A percentile compares a stretch with the other conserved stretches of the same genome.
phyloP scores from a whole-genome alignment of 2,113 vertebrate species.

The Dicerorhinus sumatrensis region DNA sequence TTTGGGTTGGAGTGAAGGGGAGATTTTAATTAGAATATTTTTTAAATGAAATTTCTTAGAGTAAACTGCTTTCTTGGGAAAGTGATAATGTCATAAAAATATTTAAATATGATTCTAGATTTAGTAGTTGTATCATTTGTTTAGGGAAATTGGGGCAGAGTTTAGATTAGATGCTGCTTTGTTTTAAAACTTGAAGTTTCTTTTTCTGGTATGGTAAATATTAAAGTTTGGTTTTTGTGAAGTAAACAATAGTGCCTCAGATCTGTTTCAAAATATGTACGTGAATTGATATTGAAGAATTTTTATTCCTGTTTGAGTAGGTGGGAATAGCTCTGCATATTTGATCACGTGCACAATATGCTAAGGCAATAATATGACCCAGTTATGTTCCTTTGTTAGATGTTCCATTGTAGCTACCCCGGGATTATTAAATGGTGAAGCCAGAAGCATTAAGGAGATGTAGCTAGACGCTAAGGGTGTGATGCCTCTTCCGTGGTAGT shows the following conservation, averaged over 20 bases:
- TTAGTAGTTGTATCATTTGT: not conserved
- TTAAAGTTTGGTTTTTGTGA: constrained; percentile 10
- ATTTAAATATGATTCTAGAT: not conserved
- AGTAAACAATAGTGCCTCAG: not conserved
- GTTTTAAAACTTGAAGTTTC: not conserved
- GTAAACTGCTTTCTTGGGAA: constrained; percentile 9
- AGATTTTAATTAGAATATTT: constrained; percentile 41
- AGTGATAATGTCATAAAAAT: constrained; percentile 1
- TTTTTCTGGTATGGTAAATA: not conserved
- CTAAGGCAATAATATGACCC: not conserved
- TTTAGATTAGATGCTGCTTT: constrained; percentile 5
- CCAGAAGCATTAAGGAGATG: not conserved
- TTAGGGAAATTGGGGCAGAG: not conserved
- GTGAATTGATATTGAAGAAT: not conserved
- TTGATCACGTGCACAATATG: not conserved
- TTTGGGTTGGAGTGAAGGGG: not conserved
- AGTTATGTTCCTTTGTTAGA: not conserved
- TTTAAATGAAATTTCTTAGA: not conserved
- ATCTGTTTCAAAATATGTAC: not conserved
- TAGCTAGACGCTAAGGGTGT: not conserved
- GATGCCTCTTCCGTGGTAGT: not conserved
- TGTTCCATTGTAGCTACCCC: not conserved
- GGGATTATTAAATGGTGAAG: not conserved
- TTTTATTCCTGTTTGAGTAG: constrained; percentile 20
- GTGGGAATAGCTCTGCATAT: not conserved